phyloP scores from a whole-genome alignment of 2,113 vertebrate species.

The Ictidomys tridecemlineatus region DNA sequence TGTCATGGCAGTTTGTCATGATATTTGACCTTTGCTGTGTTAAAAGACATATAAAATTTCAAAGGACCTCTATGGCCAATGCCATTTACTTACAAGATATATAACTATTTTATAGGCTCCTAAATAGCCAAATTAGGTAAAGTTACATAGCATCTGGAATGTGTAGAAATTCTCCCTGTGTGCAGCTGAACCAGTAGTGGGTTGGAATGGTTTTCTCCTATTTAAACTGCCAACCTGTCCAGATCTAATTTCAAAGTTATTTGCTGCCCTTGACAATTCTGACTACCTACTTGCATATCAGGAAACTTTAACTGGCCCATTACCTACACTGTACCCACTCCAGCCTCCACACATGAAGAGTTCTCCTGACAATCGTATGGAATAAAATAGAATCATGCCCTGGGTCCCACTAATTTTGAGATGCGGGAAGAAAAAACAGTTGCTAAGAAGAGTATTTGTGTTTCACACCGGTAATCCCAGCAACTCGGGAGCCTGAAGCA shows the following conservation, averaged over 20 bases:
- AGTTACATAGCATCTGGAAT: conserved; percentile 67
- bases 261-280: conserved; percentile 47
- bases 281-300: conserved; percentile 41
- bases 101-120: conserved; percentile 55
- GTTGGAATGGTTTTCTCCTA: conserved; percentile 49
- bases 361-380: background rate
- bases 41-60: conserved; percentile 76
- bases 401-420: conserved; percentile 40
- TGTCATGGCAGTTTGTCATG: conserved; percentile 45
- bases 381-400: conserved; percentile 34
- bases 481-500: background rate
- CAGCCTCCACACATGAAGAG: conserved; percentile 51
- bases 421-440: background rate
- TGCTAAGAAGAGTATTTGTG: conserved; percentile 49
- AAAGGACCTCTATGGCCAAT: conserved; percentile 66
- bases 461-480: background rate
- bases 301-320: conserved; percentile 30
- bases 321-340: background rate
- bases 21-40: conserved; percentile 64
- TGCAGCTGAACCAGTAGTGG: background rate
- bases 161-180: conserved; percentile 43
- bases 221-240: conserved; percentile 54
- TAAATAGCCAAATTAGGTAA: conserved; percentile 72
- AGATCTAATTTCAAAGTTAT: conserved; percentile 73
- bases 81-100: conserved; percentile 67